Conservation (phyloP, 2,888 invertebrate genomes). For the Sphaeridia pumilis region DNA sequence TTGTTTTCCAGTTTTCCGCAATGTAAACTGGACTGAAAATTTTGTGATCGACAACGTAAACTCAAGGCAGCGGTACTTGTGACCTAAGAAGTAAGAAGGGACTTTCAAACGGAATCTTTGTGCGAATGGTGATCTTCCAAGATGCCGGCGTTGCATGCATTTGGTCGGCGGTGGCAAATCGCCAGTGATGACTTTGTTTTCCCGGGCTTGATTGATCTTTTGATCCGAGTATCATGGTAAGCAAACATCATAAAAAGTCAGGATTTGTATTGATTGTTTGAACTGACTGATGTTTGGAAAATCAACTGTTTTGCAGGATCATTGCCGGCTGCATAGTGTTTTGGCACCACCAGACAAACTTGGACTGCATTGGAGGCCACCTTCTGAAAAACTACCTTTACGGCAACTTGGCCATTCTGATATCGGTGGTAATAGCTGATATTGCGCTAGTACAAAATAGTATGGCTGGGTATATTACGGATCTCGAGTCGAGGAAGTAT, state of each 20-base stretch:
- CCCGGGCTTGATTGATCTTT: slow-evolving; percentile 43
- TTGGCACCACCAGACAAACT: slow-evolving; percentile 30
- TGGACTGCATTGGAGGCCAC: slow-evolving; percentile 58
- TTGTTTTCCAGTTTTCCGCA: too few species aligned
- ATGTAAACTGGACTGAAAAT: too few species aligned
- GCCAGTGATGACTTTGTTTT: slow-evolving; percentile 48
- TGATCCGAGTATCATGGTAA: slow-evolving; percentile 43
- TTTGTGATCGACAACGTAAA: too few species aligned
- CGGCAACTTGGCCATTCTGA: slow-evolving; percentile 43
- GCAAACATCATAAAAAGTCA: slow-evolving; percentile 13
- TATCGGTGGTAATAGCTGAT: slow-evolving; percentile 39
- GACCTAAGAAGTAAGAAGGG: too few species aligned
- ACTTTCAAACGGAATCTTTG: too few species aligned
- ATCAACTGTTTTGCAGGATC: slow-evolving; percentile 22
- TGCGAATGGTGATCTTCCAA: too few species aligned
- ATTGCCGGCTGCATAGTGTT: slow-evolving; percentile 32
- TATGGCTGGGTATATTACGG: slow-evolving; percentile 37
- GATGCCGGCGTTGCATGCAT: slow-evolving; percentile 46
- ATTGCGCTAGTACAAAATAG: slow-evolving; percentile 37
- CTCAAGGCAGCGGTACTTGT: too few species aligned
- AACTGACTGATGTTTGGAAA: too few species aligned
- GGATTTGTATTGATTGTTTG: slow-evolving; percentile 1
- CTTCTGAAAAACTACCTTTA: slow-evolving; percentile 60
- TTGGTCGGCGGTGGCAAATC: slow-evolving; percentile 45
- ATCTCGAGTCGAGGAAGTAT: slow-evolving; percentile 28